Evolutionary conservation across 2,113 vertebrate species (phyloP).

Genomic region (Eubucco bourcierii): DNA sequence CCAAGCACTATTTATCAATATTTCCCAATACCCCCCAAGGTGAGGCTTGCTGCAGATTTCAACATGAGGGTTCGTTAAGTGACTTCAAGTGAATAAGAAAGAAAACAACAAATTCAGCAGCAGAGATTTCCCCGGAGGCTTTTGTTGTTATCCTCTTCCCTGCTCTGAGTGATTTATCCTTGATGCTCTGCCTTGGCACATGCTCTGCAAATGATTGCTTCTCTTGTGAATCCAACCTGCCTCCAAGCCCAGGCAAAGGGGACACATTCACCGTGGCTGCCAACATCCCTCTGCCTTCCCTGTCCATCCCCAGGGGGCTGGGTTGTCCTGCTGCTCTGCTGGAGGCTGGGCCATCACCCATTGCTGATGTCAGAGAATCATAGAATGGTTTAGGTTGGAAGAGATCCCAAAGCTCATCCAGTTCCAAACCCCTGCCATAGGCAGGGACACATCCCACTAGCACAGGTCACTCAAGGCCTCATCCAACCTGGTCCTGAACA

Average conservation of each 20-base stretch:
- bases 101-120: not conserved
- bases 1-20: constrained; percentile 44
- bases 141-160: not conserved
- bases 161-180: constrained; percentile 22
- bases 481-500: too few relatives aligned
- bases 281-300: not conserved
- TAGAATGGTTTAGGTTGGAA: too few relatives aligned
- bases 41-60: constrained; percentile 42
- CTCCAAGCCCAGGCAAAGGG: rapidly evolving
- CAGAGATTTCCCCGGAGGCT: not conserved
- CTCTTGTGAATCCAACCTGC: rapidly evolving
- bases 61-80: constrained; percentile 24
- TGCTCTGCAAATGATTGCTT: not conserved
- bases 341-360: not conserved
- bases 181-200: not conserved
- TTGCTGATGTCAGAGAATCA: not conserved
- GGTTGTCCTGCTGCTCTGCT: not conserved
- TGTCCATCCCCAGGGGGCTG: not conserved
- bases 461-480: too few relatives aligned
- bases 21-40: constrained; percentile 36
- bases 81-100: constrained; percentile 4
- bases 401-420: too few relatives aligned
- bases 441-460: too few relatives aligned
- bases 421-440: too few relatives aligned
- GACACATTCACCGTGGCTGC: not conserved